A percentile compares a stretch with the other conserved stretches of the same genome.
phyloP scores from a whole-genome alignment of 1,140 invertebrate genomes.

The Adelges cooleyi region DNA sequence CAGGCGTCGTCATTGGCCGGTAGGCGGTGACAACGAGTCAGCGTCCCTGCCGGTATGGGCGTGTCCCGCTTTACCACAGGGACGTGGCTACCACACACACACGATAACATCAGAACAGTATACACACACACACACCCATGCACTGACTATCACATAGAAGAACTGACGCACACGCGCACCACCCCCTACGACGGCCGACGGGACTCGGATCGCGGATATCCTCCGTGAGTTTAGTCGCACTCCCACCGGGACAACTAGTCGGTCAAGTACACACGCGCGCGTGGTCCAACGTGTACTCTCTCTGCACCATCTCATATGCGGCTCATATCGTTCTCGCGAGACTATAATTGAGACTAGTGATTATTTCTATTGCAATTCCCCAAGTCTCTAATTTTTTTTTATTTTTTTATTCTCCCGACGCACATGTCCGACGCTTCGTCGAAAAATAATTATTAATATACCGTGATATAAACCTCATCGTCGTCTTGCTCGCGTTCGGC shows the following conservation, averaged over 20 bases:
- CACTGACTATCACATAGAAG: neutral
- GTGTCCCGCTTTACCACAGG: neutral
- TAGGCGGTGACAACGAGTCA: neutral
- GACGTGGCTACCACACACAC: neutral
- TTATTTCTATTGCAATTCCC: too few species aligned
- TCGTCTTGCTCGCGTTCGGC: neutral
- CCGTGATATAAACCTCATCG: too few species aligned
- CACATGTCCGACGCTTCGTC: neutral
- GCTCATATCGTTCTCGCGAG: too few species aligned
- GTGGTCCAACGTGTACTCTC: neutral
- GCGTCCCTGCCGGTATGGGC: neutral
- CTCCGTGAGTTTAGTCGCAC: constrained; percentile 1
- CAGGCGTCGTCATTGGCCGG: neutral
- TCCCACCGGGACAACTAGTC: constrained; percentile 20
- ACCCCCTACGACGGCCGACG: neutral
- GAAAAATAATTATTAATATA: neutral
- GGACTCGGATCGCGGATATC: neutral
- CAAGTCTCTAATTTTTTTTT: too few species aligned
- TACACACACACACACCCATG: neutral
- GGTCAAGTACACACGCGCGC: neutral
- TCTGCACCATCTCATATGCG: too few species aligned
- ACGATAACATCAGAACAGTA: too few species aligned
- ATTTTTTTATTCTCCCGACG: too few species aligned
- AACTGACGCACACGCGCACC: neutral
- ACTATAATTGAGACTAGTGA: too few species aligned